Evolutionary conservation across 2,113 vertebrate genomes (phyloP).

Genomic region (Pandion haliaetus): DNA sequence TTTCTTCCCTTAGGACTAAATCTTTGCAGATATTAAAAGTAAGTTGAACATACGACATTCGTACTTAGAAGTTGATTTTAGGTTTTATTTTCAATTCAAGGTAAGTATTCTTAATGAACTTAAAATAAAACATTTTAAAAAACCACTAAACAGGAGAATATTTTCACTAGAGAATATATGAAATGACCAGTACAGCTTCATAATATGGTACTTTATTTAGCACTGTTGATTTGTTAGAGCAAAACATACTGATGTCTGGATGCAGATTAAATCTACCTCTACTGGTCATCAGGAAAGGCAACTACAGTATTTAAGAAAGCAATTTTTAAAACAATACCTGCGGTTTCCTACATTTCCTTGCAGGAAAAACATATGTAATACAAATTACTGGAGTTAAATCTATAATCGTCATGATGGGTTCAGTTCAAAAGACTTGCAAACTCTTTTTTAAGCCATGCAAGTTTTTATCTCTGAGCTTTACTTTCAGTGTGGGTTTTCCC

Average conservation of each 20-base stretch:
- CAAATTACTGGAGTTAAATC: neutral
- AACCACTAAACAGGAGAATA: neutral
- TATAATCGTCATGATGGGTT: neutral
- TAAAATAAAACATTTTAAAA: neutral
- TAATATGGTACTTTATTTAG: neutral
- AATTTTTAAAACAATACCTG: neutral
- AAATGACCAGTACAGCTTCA: neutral
- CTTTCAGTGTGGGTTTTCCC: neutral
- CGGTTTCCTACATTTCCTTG: neutral
- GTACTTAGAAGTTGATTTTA: neutral
- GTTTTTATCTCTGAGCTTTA: neutral
- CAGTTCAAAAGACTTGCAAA: neutral
- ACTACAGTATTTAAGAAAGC: neutral
- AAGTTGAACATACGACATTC: neutral
- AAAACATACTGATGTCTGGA: neutral
- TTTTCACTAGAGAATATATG: neutral
- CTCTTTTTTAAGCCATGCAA: neutral
- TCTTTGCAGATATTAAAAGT: neutral
- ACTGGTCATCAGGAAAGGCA: neutral
- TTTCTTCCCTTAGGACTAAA: neutral
- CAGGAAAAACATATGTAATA: neutral
- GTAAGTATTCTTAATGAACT: neutral
- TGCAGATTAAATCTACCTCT: neutral
- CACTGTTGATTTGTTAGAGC: neutral
- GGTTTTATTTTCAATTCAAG: neutral